Base-by-base conservation (phyloP, 1,140 invertebrate species). In the Probaryconus sp. region DNA sequence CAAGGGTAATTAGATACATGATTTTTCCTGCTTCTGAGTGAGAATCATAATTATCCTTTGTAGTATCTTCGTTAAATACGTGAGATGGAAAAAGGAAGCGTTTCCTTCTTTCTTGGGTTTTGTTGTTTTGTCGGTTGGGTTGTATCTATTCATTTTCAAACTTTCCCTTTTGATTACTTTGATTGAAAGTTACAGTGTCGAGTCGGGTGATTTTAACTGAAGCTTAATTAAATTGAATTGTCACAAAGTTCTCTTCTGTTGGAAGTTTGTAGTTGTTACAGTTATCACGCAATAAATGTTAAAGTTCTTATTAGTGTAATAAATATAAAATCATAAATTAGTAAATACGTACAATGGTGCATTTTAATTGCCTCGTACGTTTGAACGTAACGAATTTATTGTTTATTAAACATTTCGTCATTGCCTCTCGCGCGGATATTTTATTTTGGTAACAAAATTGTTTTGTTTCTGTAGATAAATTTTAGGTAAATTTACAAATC, bases 111-210 rank as follows among this genome's bases (percentile, higher is more conserved):
- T 35, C 28, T 14, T 45, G 10, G 21, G 37, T 35, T 42, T 35
- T 65, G 24, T 51, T 65, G 53, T 75, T 63, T 68, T 53, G 40
- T 53, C 42, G n/a, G n/a, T n/a, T 63, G 26, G 42, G 35, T 56
- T 48, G 26, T 50, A 55, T 33, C 40, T 56, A 64, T 71, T 63
- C 68, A 56, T 40, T 64, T 71, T 50, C 42, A 71, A 63, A 70
- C 58, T 71, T 70, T 72, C 63, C 11, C 61, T 53, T 78, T 72
- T 78, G 70, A 78, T 76, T 76, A 65, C 53, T 76, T 73, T 55
- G 45, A 72, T 69, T 64, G 63, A 69, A 76, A 72, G 70, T 76
- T 78, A 45, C 69, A 70, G 56, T 63, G 60, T 78, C 58, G 61
- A 78, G 64, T 64, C 56, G 33, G 58, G 51, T 64, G 58, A 64